These are phyloP conservation scores for Pipistrellus pygmaeus DNA, from an alignment of 2,797 vertebrate species.

Conservation along the genomic window DNA sequence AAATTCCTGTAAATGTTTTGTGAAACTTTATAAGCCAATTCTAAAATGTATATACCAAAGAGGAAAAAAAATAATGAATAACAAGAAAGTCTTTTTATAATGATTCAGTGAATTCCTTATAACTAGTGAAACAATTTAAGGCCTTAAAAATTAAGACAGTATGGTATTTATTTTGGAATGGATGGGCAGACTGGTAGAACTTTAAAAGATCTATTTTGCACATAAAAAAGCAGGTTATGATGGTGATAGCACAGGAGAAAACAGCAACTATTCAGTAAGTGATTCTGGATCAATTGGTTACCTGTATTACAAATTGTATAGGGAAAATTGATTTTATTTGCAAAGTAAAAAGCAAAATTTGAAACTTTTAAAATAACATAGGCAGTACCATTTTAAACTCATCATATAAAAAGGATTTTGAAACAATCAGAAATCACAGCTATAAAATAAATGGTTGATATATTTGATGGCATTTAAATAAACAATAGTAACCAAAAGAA, in stretches of 20 bases:
- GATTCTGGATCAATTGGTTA: not conserved
- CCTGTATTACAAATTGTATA: not conserved
- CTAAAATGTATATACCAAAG: not conserved
- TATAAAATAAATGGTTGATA: not conserved
- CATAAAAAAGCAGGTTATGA: not conserved
- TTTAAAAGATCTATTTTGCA: not conserved
- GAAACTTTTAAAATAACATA: constrained; percentile 5
- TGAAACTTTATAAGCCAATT: not conserved
- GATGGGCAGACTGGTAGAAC: not conserved
- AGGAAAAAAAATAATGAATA: not conserved
- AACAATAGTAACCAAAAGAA: not conserved
- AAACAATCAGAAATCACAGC: not conserved
- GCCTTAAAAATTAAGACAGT: not conserved
- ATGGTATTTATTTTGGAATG: not conserved
- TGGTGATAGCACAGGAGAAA: not conserved
- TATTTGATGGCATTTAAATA: not conserved
- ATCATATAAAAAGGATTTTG: not conserved
- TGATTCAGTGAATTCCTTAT: not conserved
- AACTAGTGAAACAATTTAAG: not conserved
- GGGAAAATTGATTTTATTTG: not conserved
- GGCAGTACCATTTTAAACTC: not conserved
- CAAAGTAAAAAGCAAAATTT: constrained; percentile 4
- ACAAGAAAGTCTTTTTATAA: not conserved
- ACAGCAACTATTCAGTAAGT: not conserved
- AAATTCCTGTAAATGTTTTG: not conserved